Conservation (phyloP, 2,113 vertebrate genomes). For the Montifringilla adamsi region DNA sequence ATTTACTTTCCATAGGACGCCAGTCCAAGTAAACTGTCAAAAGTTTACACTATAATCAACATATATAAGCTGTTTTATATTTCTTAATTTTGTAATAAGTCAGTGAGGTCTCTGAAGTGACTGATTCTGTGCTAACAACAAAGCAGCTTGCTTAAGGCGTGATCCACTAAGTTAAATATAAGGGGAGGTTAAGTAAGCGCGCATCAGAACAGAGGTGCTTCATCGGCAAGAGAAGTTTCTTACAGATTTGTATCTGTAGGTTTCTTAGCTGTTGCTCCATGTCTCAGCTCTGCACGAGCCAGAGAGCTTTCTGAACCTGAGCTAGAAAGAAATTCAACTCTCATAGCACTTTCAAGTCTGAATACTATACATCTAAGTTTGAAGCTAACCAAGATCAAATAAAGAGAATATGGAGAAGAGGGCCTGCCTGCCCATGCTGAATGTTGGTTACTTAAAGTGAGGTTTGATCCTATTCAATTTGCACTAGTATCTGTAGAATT, state of each 20-base stretch:
- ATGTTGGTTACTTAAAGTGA: neutral
- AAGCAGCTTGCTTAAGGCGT: neutral
- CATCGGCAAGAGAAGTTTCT: neutral
- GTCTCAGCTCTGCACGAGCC: neutral
- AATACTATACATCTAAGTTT: neutral
- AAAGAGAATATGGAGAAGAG: slow-evolving; percentile 1
- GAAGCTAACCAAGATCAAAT: neutral
- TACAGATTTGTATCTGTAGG: neutral
- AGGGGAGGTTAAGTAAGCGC: neutral
- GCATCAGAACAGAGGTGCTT: neutral
- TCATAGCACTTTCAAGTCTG: neutral
- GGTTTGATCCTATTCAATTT: neutral
- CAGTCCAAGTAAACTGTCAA: neutral
- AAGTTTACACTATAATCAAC: neutral
- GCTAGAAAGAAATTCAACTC: neutral
- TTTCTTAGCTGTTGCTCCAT: neutral
- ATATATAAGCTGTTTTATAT: neutral
- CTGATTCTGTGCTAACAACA: neutral
- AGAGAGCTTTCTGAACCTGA: neutral
- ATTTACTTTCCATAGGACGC: neutral
- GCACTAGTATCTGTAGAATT: neutral
- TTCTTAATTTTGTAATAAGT: neutral
- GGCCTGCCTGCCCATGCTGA: neutral
- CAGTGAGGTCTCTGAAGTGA: neutral
- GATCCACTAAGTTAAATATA: neutral